A percentile compares a stretch with the other conserved stretches of the same genome.
phyloP scores from a whole-genome alignment of 2,888 invertebrate species.

The Eudemis profundana region DNA sequence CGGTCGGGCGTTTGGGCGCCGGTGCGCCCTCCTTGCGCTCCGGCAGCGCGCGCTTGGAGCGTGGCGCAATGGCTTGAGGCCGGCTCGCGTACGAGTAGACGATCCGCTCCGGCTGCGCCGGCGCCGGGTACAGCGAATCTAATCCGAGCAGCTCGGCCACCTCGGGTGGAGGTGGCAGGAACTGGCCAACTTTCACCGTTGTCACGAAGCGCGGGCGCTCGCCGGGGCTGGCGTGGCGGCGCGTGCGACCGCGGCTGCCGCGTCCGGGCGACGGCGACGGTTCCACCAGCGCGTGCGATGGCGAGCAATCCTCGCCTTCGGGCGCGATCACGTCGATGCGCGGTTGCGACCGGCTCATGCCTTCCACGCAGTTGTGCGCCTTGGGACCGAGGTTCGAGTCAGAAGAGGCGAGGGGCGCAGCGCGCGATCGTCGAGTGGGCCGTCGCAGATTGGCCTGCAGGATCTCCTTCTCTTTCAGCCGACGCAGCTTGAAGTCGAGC shows the following conservation, averaged over 20 bases:
- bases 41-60: constrained; percentile 54
- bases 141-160: constrained; percentile 88
- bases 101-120: constrained; percentile 63
- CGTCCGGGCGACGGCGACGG: constrained; percentile 59
- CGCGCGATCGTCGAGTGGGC: constrained; percentile 64
- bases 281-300: constrained; percentile 57
- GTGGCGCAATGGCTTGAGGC: constrained; percentile 81
- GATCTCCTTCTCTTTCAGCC: constrained; percentile 87
- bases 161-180: constrained; percentile 91
- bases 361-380: constrained; percentile 48
- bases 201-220: constrained; percentile 89
- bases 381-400: constrained; percentile 86
- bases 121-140: constrained; percentile 68
- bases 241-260: constrained; percentile 51
- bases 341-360: constrained; percentile 66
- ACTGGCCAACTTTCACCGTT: constrained; percentile 92
- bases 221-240: constrained; percentile 48
- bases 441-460: constrained; percentile 67
- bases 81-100: constrained; percentile 89
- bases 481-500: constrained; percentile 89
- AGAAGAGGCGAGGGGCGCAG: constrained; percentile 62
- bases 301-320: constrained; percentile 51
- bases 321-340: constrained; percentile 60
- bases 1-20: constrained; percentile 45
- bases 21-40: constrained; percentile 46